Evolutionary conservation across 2,113 vertebrate species (phyloP).

Genomic region (Cariama cristata): DNA sequence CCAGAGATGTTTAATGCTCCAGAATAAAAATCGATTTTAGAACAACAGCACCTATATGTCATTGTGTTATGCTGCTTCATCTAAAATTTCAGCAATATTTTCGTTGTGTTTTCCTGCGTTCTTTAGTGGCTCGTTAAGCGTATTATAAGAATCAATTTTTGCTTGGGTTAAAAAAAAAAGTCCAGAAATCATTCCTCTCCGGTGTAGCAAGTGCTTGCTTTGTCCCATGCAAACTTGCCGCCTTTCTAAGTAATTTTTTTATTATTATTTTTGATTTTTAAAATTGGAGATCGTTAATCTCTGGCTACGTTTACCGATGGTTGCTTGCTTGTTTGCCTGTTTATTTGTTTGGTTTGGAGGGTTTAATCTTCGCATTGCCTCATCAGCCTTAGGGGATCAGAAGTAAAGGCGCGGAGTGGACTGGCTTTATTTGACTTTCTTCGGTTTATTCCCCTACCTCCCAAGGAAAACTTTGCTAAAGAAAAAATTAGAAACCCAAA

Average conservation of each 20-base stretch:
- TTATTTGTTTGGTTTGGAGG: not conserved
- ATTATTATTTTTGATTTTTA: accelerated
- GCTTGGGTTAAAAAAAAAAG: not conserved
- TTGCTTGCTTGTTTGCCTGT: accelerated
- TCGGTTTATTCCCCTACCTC: not conserved
- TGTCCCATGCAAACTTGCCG: not conserved
- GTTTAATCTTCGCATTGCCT: accelerated
- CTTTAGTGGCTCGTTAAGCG: not conserved
- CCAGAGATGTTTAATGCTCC: slow-evolving; percentile 68
- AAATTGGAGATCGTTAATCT: not conserved
- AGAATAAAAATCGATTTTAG: slow-evolving; percentile 71
- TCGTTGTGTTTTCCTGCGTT: not conserved
- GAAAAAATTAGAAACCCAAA: not conserved
- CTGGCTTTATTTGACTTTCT: not conserved
- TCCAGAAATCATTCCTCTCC: not conserved
- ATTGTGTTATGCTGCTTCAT: slow-evolving; percentile 4
- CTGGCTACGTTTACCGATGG: not conserved
- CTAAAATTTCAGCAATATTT: not conserved
- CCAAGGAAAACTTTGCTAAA: not conserved
- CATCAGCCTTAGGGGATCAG: not conserved
- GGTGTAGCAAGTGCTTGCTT: not conserved
- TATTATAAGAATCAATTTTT: not conserved
- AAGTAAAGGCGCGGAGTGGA: accelerated
- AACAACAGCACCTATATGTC: slow-evolving; percentile 10
- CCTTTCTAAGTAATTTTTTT: not conserved